These are phyloP conservation scores for Cylindroiulus punctatus DNA, from an alignment of 2,888 invertebrate genomes.

Conservation along the genomic window DNA sequence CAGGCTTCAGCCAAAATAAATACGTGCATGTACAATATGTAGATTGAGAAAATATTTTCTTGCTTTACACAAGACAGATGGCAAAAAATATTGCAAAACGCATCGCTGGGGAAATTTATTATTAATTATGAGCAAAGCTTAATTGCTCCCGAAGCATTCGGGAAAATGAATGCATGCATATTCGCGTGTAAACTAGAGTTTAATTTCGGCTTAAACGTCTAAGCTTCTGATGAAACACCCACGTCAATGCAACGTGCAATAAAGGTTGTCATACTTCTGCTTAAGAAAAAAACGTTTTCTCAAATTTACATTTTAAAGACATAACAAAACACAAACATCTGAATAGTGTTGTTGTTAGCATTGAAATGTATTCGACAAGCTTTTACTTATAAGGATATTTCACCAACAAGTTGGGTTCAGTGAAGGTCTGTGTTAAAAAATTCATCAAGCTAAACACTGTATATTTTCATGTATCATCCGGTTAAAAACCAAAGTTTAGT, in stretches of 20 bases:
- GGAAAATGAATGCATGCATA: not conserved
- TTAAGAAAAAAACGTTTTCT: not conserved
- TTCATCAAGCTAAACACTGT: not conserved
- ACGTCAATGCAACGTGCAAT: not conserved
- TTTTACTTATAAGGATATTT: no score
- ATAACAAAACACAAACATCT: no score
- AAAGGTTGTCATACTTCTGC: not conserved
- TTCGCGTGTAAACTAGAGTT: conserved; percentile 23
- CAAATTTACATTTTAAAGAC: not conserved
- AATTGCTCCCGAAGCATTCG: conserved; percentile 40
- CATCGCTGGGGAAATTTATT: conserved; percentile 30
- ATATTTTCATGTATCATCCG: not conserved
- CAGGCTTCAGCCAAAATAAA: conserved; percentile 30
- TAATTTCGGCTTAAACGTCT: conserved; percentile 7
- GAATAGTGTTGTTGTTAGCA: no score
- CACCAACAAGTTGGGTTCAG: no score
- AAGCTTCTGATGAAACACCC: conserved; percentile 29
- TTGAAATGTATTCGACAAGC: no score
- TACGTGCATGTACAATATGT: not conserved
- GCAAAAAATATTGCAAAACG: conserved; percentile 30
- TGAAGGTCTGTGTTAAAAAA: not conserved
- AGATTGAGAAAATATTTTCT: not conserved
- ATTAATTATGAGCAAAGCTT: conserved; percentile 35
- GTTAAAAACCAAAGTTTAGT: not conserved
- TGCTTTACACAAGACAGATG: not conserved